Evolutionary conservation across 2,113 vertebrate species (phyloP), one percentile per base, ranked within the genome.

Genomic region (Equus quagga): DNA sequence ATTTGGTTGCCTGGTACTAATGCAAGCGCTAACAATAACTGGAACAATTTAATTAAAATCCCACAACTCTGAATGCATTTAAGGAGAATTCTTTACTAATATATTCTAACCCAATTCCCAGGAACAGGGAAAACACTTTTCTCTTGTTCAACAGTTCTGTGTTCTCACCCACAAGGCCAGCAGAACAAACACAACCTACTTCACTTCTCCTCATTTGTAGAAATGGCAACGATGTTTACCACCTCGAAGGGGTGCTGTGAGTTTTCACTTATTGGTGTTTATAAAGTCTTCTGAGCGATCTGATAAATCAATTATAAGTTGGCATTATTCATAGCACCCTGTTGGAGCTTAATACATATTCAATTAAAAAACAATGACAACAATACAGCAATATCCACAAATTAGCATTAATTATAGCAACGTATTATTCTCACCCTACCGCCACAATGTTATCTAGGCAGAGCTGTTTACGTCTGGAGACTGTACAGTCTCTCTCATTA

Each of bases 311-410:
- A 87, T 89, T 62, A 6, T 75, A 84, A 92, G 70, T 64, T 95
- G 76, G 64, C 81, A 96, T 96, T 95, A 97, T 97, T 95, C 89
- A 89, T 17, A 93, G 72, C 78, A 96, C 91, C 72, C 93, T 82
- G 93, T 85, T 95, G 93, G 62, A 97, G 65, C 91, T 97, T 96
- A 96, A 98, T 97, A 96, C 81, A 97, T 96, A 97, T 93, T 96
- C 94, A 94, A 91, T 96, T 97, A 96, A 91, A 96, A 90, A 95
- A 84, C 90, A 97, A 94, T 85, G 85, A 97, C 87, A 96, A 95
- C 58, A 96, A 92, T 78, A 96, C 44, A 93, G 86, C 31, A 62
- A 96, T 84, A 95, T 75, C 90, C 84, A 95, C 83, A 97, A 97
- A 98, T 97, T 95, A 97, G 87, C 94, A 96, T 97, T 95, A 84